phyloP scores from a whole-genome alignment of 2,888 invertebrate genomes.

The Cheilosia variabilis region DNA sequence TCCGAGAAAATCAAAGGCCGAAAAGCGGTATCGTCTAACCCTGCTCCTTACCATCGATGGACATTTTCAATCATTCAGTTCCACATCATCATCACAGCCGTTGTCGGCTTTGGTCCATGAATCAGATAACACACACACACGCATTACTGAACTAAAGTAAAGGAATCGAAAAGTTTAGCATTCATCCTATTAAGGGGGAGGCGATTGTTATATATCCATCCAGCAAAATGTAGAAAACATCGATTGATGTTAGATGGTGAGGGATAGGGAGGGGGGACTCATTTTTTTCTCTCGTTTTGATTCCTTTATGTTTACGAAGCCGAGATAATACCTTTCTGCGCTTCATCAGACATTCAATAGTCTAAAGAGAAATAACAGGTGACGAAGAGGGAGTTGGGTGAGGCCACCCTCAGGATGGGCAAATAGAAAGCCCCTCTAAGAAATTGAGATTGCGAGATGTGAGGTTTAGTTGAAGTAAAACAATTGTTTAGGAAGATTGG shows the following conservation, averaged over 20 bases:
- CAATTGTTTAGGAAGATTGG: conserved; percentile 21
- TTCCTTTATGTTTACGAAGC: conserved; percentile 61
- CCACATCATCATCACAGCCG: conserved; percentile 39
- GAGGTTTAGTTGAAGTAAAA: conserved; percentile 45
- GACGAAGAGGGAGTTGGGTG: conserved; percentile 23
- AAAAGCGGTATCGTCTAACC: conserved; percentile 6
- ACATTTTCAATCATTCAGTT: conserved; percentile 61
- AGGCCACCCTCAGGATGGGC: neutral
- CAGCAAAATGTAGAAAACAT: conserved; percentile 7
- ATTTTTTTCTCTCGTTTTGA: conserved; percentile 4
- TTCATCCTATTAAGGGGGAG: conserved; percentile 17
- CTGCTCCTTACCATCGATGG: conserved; percentile 19
- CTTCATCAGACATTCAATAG: conserved; percentile 65
- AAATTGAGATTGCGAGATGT: conserved; percentile 45
- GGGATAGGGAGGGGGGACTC: too few species aligned
- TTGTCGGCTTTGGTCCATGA: conserved; percentile 38
- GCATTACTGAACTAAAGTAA: neutral
- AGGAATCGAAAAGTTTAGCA: conserved; percentile 22
- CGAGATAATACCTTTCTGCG: conserved; percentile 63
- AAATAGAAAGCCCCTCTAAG: conserved; percentile 42
- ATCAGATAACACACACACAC: conserved; percentile 37
- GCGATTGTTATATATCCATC: conserved; percentile 9
- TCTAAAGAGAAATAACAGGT: conserved; percentile 31
- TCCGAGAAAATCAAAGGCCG: conserved; percentile 26
- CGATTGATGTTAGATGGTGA: too few species aligned